Evolutionary conservation across 1,140 invertebrate genomes (phyloP).

Genomic region (Papilio glaucus): DNA sequence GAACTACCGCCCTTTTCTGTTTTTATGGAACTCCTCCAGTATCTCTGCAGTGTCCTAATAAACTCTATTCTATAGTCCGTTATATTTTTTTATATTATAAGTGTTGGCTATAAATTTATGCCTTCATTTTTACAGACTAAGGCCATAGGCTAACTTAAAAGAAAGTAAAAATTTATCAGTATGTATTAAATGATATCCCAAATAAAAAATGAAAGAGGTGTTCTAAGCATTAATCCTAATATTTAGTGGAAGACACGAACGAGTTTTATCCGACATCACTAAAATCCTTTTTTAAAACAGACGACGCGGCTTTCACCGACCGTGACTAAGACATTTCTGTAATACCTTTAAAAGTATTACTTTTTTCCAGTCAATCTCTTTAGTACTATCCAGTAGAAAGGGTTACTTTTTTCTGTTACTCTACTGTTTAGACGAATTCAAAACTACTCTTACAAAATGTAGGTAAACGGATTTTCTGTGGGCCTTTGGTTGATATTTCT

Average conservation of each 20-base stretch:
- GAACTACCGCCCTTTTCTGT: too few relatives aligned
- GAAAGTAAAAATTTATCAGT: too few relatives aligned
- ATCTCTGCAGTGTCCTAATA: too few relatives aligned
- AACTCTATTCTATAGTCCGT: too few relatives aligned
- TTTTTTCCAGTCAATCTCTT: conserved; percentile 4
- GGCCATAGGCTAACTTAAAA: too few relatives aligned
- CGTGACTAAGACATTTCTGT: neutral
- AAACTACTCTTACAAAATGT: neutral
- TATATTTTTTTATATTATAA: too few relatives aligned
- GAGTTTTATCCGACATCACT: neutral
- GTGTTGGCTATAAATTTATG: too few relatives aligned
- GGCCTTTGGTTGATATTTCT: neutral
- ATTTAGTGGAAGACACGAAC: neutral
- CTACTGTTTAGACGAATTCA: neutral
- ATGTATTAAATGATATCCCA: neutral
- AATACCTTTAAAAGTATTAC: neutral
- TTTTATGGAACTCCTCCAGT: too few relatives aligned
- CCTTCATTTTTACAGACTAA: too few relatives aligned
- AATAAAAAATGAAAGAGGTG: neutral
- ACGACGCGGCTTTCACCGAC: neutral
- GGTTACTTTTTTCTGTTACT: conserved; percentile 12
- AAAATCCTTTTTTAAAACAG: neutral
- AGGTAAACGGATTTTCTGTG: neutral
- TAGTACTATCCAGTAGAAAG: neutral
- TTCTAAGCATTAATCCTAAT: neutral